Percentiles rank a stretch among this genome's conserved stretches.
Conservation (phyloP, 2,113 vertebrate species). For the Microtus montanus region DNA sequence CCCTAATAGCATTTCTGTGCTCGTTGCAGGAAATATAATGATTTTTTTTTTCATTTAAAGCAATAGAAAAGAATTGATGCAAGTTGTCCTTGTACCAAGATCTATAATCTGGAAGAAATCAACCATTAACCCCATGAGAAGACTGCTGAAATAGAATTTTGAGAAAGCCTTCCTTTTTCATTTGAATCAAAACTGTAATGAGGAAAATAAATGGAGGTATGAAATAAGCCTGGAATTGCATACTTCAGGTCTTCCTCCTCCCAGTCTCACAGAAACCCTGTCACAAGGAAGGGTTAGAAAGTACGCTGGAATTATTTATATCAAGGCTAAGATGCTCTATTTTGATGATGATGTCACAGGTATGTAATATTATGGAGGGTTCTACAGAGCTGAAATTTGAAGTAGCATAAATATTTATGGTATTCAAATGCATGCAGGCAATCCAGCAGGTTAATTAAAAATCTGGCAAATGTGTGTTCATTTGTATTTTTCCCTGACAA, state of each 20-base stretch:
- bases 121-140: neutral
- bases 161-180: neutral
- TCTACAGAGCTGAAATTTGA: conserved; percentile 5
- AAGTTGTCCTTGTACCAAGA: conserved; percentile 18
- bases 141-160: neutral
- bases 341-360: neutral
- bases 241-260: conserved; percentile 6
- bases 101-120: conserved; percentile 52
- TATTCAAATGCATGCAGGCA: conserved; percentile 1
- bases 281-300: neutral
- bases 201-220: conserved; percentile 25
- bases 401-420: conserved; percentile 30
- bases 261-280: neutral
- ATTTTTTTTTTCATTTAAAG: conserved; percentile 59
- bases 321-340: neutral
- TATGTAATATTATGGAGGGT: neutral
- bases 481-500: neutral
- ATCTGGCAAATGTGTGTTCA: neutral
- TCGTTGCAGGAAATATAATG: conserved; percentile 20
- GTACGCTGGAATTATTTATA: conserved; percentile 16
- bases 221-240: neutral
- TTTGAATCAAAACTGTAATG: conserved; percentile 44
- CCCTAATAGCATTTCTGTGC: neutral
- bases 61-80: conserved; percentile 1
- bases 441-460: conserved; percentile 26